Conservation (phyloP, 1,140 invertebrate genomes). For the Choristoneura fumiferana region DNA sequence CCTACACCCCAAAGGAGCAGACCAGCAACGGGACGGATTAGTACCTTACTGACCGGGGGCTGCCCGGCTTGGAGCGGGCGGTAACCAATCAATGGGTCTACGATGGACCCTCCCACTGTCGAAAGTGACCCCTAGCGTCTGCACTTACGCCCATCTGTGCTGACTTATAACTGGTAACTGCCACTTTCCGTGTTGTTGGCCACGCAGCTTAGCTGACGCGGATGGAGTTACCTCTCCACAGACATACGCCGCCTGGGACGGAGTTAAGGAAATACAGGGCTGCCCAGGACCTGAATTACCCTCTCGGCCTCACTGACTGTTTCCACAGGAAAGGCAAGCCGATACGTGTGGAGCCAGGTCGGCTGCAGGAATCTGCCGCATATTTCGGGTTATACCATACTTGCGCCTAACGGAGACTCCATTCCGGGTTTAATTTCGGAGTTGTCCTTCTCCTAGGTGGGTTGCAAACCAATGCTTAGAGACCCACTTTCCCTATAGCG, state of each 20-base stretch:
- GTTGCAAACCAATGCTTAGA: too few relatives aligned
- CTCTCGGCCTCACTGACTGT: too few relatives aligned
- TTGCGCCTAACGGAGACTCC: too few relatives aligned
- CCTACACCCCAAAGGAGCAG: background rate
- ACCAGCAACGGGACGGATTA: background rate
- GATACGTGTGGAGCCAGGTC: background rate
- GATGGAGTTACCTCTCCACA: background rate
- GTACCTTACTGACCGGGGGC: background rate
- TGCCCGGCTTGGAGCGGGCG: background rate
- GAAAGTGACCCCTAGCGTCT: too few relatives aligned
- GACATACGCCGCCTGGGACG: background rate
- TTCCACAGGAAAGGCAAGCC: background rate
- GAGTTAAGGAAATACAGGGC: too few relatives aligned
- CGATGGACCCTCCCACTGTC: conserved; percentile 32
- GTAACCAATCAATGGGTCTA: conserved; percentile 27
- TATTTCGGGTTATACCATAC: too few relatives aligned
- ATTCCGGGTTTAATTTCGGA: too few relatives aligned
- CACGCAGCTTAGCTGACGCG: conserved; percentile 16
- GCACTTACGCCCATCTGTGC: conserved; percentile 23
- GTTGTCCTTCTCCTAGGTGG: too few relatives aligned
- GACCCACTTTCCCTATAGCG: too few relatives aligned
- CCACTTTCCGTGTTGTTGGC: too few relatives aligned
- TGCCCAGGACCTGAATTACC: background rate
- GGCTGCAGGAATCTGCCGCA: too few relatives aligned
- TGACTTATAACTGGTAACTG: background rate